Conservation (phyloP, 2,113 vertebrate species). For the Ophiodon elongatus region DNA sequence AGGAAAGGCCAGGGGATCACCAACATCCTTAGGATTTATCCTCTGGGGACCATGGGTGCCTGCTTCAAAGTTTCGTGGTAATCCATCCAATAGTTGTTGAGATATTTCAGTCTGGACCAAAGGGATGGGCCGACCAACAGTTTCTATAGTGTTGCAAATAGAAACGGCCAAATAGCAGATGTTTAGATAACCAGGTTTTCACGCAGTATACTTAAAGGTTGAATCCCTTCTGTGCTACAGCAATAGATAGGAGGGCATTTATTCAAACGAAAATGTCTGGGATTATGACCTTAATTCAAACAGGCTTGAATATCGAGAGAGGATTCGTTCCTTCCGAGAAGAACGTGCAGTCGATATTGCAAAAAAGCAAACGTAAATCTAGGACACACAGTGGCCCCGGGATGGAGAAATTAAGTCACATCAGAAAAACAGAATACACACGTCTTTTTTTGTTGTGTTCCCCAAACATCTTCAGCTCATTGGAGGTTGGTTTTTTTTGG, state of each 20-base stretch:
- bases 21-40: not conserved
- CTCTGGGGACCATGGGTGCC: not conserved
- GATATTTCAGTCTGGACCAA: not conserved
- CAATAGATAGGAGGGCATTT: constrained; percentile 1
- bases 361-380: constrained; percentile 57
- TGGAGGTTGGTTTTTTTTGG: not conserved
- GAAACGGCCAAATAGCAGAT: constrained; percentile 1
- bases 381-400: constrained; percentile 27
- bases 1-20: not conserved
- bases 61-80: not conserved
- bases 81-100: not conserved
- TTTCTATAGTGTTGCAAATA: not conserved
- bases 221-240: not conserved
- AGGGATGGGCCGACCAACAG: not conserved
- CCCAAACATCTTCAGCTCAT: constrained; percentile 15
- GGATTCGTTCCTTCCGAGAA: constrained; percentile 40
- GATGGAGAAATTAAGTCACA: constrained; percentile 47
- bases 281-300: constrained; percentile 47
- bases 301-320: constrained; percentile 32
- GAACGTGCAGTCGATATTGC: constrained; percentile 38
- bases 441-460: constrained; percentile 29
- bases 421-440: constrained; percentile 22
- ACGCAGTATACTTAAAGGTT: not conserved
- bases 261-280: constrained; percentile 37
- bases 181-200: not conserved